Base-by-base conservation (phyloP, 2,888 invertebrate genomes). In the Megaustenia siamemsis region DNA sequence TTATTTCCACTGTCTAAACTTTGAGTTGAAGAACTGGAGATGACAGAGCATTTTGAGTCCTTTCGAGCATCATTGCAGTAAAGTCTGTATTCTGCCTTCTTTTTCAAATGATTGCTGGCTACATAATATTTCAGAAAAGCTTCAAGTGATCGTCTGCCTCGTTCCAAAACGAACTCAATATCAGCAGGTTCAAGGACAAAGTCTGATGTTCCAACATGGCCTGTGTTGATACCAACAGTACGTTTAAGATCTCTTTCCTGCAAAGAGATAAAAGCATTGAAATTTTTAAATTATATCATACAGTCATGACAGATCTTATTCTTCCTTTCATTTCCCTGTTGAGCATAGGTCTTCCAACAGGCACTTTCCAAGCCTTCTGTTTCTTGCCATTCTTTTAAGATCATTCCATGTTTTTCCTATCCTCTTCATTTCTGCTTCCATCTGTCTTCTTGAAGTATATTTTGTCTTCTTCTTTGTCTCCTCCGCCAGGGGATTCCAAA, bases 181-280 rank as follows among this genome's bases (percentile, higher is more conserved):
- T 93, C 93, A 18, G 86, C 92, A 6, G 89, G 87, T 84, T 93
- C 93, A 43, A 93, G 88, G 66, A 85, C 88, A 85, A 93, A 93
- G 84, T 93, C 93, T 35, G 92, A 92, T 6, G 93, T 93, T 10
- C 90, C 93, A 24, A 93, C 91, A 87, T 93, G 93, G 75, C 93
- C 93, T 12, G 93, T 93, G 88, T 93, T 93, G 66, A 93, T 93
- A 0, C 93, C 93, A 32, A 93, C 92, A 24, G 93, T 93, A 66
- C 93, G 84, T 49, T 91, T 87, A 15, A 91, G 87, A 86, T 93
- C 93, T 40, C 89, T 79, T 71, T 90, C 90, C 92, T 92, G 84
- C 6, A 32, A 2, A 83, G 86, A 81, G n/a, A 66, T 1, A 60
- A 49, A 45, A 76, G 18, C 28, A 83, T 32, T 45, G n/a, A n/a